Evolutionary conservation across 2,113 vertebrate genomes (phyloP).

Genomic region (pig (Sus scrofa)): DNA sequence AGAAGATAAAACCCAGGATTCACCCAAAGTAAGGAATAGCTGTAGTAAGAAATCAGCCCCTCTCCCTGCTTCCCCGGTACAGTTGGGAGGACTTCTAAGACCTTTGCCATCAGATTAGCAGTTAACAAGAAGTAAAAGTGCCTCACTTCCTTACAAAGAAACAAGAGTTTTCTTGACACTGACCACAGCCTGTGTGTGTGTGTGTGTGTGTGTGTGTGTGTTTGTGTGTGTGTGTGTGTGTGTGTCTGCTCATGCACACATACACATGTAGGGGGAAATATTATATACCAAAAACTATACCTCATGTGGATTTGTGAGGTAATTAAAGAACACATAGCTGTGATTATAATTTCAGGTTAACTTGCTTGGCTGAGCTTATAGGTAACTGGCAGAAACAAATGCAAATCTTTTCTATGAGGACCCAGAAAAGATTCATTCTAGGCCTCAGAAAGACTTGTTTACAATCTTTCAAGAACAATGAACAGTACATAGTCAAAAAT

Average conservation of each 20-base stretch:
- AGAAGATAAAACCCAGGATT: background rate
- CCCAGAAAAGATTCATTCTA: background rate
- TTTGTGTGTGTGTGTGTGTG: no score
- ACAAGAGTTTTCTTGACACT: background rate
- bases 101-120: background rate
- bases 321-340: background rate
- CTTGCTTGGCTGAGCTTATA: background rate
- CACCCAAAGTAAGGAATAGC: background rate
- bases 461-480: background rate
- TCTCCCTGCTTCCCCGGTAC: background rate
- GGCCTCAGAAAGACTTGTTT: background rate
- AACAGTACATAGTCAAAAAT: background rate
- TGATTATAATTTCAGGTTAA: conserved; percentile 43
- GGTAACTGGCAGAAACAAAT: background rate
- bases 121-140: background rate
- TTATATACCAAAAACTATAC: background rate
- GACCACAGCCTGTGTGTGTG: background rate
- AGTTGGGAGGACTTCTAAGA: background rate
- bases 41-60: background rate
- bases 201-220: background rate
- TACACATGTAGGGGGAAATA: background rate
- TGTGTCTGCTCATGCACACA: background rate
- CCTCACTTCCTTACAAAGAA: background rate
- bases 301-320: background rate
- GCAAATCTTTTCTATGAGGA: background rate